Conservation (phyloP, 2,888 invertebrate species). For the Salpingus planirostris region DNA sequence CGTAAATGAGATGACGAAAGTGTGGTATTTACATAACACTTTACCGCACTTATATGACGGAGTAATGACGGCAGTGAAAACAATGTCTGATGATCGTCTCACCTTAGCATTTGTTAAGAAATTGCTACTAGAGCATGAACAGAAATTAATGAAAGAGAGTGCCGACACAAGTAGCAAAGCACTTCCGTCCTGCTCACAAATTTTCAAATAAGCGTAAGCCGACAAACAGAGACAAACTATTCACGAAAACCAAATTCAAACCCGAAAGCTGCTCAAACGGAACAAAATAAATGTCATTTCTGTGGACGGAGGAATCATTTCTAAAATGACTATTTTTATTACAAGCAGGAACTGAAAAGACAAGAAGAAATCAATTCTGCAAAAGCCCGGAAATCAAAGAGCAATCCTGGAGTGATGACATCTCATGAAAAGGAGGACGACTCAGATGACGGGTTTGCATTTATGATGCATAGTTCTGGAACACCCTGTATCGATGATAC, state of each 20-base stretch:
- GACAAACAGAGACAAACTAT: too few species aligned
- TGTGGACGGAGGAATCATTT: not conserved
- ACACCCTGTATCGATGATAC: not conserved
- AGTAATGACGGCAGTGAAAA: not conserved
- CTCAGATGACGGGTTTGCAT: too few species aligned
- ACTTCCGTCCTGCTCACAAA: not conserved
- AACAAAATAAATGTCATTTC: not conserved
- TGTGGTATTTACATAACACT: not conserved
- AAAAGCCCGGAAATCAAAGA: too few species aligned
- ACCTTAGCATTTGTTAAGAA: not conserved
- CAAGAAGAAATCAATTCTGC: not conserved
- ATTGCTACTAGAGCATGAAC: not conserved
- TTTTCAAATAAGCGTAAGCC: not conserved
- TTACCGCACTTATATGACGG: not conserved
- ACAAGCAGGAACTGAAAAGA: conserved; percentile 1
- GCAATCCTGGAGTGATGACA: too few species aligned
- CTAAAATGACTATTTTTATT: not conserved
- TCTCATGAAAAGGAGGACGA: too few species aligned
- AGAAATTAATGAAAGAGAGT: not conserved
- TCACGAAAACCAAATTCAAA: not conserved
- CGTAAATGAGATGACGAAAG: not conserved
- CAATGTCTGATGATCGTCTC: not conserved
- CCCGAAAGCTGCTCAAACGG: not conserved
- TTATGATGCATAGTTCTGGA: not conserved
- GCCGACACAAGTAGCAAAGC: not conserved